A percentile compares a stretch with the other conserved stretches of the same genome.
phyloP scores from a whole-genome alignment of 2,113 vertebrate species.

The Ailuropoda melanoleuca region DNA sequence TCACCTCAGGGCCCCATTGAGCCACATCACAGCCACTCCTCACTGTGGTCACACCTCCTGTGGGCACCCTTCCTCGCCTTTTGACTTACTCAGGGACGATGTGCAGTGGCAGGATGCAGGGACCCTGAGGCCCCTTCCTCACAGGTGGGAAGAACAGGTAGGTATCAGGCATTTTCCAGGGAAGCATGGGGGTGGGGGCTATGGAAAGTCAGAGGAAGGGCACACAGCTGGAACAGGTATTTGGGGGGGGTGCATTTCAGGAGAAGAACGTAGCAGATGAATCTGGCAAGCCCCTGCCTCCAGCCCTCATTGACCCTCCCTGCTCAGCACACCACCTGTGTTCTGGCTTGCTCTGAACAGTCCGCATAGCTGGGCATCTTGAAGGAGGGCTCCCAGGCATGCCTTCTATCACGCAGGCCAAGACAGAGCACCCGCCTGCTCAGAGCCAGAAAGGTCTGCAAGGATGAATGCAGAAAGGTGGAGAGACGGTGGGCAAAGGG shows the following conservation, averaged over 20 bases:
- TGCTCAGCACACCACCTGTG: background rate
- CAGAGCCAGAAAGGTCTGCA: background rate
- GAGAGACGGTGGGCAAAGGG: background rate
- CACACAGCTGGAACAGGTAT: no score
- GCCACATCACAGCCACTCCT: background rate
- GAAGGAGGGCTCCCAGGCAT: background rate
- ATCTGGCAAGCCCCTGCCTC: background rate
- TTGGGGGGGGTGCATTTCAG: background rate
- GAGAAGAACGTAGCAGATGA: background rate
- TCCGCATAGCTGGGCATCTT: background rate
- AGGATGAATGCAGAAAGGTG: background rate
- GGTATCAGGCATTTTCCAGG: rapidly evolving
- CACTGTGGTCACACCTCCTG: background rate
- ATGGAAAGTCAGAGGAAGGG: background rate
- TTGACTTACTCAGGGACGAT: background rate
- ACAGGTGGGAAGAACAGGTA: background rate
- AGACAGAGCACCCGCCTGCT: background rate
- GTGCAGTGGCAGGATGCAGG: background rate
- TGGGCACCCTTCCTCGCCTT: background rate
- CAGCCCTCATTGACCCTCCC: background rate
- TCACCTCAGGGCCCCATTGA: background rate
- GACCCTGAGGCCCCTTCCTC: background rate
- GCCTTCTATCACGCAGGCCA: background rate
- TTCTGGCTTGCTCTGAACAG: background rate
- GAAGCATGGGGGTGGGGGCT: background rate